Conservation (phyloP, 2,113 vertebrate species). For the Megaceryle torquata region DNA sequence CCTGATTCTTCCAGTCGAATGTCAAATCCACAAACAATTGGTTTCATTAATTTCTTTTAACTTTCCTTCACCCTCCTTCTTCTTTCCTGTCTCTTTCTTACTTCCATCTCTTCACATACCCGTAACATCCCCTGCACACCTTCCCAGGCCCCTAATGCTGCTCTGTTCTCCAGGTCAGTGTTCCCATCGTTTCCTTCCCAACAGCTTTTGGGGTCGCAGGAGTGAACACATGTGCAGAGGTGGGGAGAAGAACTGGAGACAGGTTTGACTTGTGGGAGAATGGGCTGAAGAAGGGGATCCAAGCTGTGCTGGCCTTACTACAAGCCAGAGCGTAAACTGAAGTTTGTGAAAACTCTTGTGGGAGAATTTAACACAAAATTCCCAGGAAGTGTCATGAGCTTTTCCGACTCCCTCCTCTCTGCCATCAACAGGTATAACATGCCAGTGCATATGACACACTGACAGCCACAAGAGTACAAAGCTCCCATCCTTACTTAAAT, state of each 20-base stretch:
- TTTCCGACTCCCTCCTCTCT: not conserved
- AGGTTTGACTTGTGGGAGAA: not conserved
- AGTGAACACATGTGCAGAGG: not conserved
- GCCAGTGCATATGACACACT: not conserved
- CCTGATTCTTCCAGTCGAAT: not conserved
- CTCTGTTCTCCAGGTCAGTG: not conserved
- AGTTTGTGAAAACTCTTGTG: not conserved
- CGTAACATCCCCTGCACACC: fast-evolving
- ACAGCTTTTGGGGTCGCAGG: not conserved
- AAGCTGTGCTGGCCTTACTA: not conserved
- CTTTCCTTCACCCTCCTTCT: not conserved
- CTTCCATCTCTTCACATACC: not conserved
- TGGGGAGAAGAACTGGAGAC: not conserved
- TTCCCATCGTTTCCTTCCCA: not conserved
- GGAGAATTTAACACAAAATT: not conserved
- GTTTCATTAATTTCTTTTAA: not conserved
- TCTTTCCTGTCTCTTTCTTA: not conserved
- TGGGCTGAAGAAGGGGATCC: not conserved
- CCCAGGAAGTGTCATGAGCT: not conserved
- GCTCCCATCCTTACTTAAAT: not conserved
- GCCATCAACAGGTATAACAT: not conserved
- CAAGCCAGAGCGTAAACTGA: not conserved
- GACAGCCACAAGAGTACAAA: not conserved
- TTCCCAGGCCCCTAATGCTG: not conserved
- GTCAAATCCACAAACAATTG: not conserved